Percentiles rank a stretch among this genome's conserved stretches.
Evolutionary conservation across 1,140 invertebrate genomes (phyloP).

Genomic region (Solenopsis fugax): DNA sequence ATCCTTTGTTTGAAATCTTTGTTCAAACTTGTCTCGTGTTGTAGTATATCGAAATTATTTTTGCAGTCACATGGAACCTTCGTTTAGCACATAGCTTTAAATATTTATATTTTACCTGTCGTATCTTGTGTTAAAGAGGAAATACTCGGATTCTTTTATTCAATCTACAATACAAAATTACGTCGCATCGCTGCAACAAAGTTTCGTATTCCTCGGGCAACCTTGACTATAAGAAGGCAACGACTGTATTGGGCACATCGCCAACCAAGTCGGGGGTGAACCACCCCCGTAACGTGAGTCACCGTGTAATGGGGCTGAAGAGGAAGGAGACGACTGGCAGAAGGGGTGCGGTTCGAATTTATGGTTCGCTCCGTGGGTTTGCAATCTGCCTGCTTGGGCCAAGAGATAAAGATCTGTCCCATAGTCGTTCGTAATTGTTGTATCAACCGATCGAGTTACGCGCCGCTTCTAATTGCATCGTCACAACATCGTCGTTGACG

Average conservation of each 20-base stretch:
- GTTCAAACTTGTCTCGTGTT: background rate
- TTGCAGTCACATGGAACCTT: background rate
- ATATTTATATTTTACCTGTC: background rate
- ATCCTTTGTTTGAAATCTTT: conserved; percentile 4
- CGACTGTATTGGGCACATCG: conserved; percentile 40
- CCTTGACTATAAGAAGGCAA: conserved; percentile 40
- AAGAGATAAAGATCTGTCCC: conserved; percentile 82
- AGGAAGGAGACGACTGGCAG: conserved; percentile 66
- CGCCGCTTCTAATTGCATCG: conserved; percentile 78
- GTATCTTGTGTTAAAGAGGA: background rate
- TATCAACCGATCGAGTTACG: conserved; percentile 78
- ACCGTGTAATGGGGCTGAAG: conserved; percentile 63
- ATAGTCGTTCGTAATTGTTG: conserved; percentile 62
- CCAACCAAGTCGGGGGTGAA: conserved; percentile 33
- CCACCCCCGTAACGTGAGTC: conserved; percentile 61
- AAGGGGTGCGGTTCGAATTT: conserved; percentile 78
- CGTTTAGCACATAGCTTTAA: background rate
- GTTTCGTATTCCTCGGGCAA: conserved; percentile 36
- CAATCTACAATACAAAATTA: conserved; percentile 30
- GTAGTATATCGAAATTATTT: background rate
- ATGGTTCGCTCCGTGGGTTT: conserved; percentile 80
- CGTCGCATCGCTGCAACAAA: background rate
- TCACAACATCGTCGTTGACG: background rate
- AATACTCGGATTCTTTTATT: conserved; percentile 15
- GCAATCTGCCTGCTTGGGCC: conserved; percentile 76